Evolutionary conservation across 2,113 vertebrate species (phyloP), one percentile per base, ranked within the genome.

Genomic region (Pelodiscus sinensis): DNA sequence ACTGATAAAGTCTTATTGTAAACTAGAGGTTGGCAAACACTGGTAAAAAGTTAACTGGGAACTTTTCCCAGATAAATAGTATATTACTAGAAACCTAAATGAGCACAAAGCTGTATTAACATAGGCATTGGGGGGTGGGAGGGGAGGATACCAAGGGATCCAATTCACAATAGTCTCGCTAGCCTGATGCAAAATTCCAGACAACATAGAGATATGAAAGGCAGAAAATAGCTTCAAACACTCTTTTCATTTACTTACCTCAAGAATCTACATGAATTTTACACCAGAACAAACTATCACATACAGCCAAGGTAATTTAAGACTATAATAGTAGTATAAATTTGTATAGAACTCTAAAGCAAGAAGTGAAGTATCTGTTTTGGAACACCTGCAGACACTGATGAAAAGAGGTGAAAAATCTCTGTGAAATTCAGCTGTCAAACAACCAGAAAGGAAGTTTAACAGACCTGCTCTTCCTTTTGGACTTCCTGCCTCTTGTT

Each of bases 31-130:
- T 73, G 81, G 82, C n/a, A 84, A 81, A 81, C 38, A n/a, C 65
- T 86, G 82, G 80, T 54, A 94, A 92, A 87, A 81, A 54, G 22
- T 19, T 96, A 27, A 84, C 91, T 84, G 22, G n/a, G 58, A 93
- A 89, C 15, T 89, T 90, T 88, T 90, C 54, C 25, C 31, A 57
- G 60, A 89, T 88, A 82, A 84, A 75, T 82, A 68, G 44, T 0
- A 2, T 13, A n/a, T 85, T 81, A 83, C 77, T 87, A 88, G 94
- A 94, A 91, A 54, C 27, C 58, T 85, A 24, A 68, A 19, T 55
- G 83, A 68, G 54, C 78, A 54, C 29, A 65, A 56, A 87, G 75
- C 85, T 90, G 27, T 90, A 90, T n/a, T 94, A 82, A 96, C 85
- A 89, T 62, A 94, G 78, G 54, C 12, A 93, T 92, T 90, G 31